Evolutionary conservation across 2,888 invertebrate species (phyloP).

Genomic region (Lacanobia wlatinum): DNA sequence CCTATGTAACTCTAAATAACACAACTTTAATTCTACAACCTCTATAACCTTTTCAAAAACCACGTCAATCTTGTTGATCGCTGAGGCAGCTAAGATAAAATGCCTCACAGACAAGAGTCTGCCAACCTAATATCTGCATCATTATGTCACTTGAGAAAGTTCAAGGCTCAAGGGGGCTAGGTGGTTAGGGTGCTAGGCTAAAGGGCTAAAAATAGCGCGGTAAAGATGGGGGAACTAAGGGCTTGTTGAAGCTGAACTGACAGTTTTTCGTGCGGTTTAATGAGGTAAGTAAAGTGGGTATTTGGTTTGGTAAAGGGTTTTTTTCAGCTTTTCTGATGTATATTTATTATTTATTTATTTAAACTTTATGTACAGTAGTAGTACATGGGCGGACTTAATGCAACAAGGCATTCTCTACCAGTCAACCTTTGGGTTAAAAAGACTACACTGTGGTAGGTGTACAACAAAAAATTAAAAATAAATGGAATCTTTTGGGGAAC

Average conservation of each 20-base stretch:
- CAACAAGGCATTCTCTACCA: too few species aligned
- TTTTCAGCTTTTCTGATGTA: neutral
- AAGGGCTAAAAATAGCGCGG: conserved; percentile 25
- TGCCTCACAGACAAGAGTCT: conserved; percentile 18
- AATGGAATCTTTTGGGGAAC: too few species aligned
- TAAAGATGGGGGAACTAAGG: conserved; percentile 11
- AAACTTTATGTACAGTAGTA: too few species aligned
- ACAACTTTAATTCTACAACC: neutral
- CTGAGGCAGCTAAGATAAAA: conserved; percentile 18
- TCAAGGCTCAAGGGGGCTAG: conserved; percentile 32
- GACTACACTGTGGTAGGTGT: too few species aligned
- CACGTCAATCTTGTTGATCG: conserved; percentile 22
- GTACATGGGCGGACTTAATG: too few species aligned
- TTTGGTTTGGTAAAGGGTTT: neutral
- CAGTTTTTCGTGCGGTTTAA: conserved; percentile 24
- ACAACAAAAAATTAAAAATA: too few species aligned
- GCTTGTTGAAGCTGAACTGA: conserved; percentile 20
- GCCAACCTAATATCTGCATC: conserved; percentile 32
- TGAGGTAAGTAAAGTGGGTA: conserved; percentile 1
- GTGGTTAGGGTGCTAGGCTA: neutral
- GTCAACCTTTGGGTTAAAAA: too few species aligned
- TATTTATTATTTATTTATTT: too few species aligned
- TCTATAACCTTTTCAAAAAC: conserved; percentile 5
- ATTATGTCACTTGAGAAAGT: conserved; percentile 43
- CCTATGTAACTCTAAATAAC: neutral